Percentiles rank a stretch among this genome's conserved stretches.
Conservation (phyloP, 2,113 vertebrate species). For the Entosphenus tridentatus region DNA sequence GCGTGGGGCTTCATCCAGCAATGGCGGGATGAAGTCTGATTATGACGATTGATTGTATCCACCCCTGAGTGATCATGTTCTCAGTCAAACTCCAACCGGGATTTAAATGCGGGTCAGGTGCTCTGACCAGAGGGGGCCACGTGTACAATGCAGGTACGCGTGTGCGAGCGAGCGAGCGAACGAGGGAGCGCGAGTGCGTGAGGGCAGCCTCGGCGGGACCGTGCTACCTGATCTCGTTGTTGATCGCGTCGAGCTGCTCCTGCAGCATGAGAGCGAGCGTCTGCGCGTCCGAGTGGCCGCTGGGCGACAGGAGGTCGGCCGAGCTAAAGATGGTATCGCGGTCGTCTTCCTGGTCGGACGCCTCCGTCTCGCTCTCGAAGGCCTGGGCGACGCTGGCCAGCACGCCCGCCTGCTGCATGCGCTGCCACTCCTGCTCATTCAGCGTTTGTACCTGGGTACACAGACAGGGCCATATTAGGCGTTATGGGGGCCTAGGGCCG, state of each 20-base stretch:
- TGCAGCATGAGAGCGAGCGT: slow-evolving; percentile 98
- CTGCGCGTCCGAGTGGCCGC: slow-evolving; percentile 85
- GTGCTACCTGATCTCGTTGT: slow-evolving; percentile 86
- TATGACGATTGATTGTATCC: no score
- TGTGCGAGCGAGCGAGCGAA: no score
- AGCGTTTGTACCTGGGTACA: slow-evolving; percentile 57
- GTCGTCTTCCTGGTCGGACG: slow-evolving; percentile 93
- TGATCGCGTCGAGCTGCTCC: slow-evolving; percentile 91
- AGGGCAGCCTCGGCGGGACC: neutral
- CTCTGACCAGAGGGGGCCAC: no score
- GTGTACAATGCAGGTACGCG: no score
- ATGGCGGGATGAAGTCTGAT: no score
- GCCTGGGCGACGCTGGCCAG: slow-evolving; percentile 41
- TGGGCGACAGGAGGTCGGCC: slow-evolving; percentile 83
- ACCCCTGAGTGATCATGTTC: no score
- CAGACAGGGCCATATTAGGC: no score
- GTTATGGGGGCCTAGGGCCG: no score
- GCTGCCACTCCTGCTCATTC: slow-evolving; percentile 88
- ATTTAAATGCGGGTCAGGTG: no score
- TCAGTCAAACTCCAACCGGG: no score
- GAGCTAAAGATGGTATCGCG: slow-evolving; percentile 89
- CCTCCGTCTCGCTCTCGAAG: slow-evolving; percentile 92
- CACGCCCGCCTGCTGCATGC: slow-evolving; percentile 59
- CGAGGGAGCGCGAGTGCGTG: no score
- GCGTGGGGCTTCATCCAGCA: no score